Base-by-base conservation (phyloP, 2,888 invertebrate species). In the Mythimna lalbum region DNA sequence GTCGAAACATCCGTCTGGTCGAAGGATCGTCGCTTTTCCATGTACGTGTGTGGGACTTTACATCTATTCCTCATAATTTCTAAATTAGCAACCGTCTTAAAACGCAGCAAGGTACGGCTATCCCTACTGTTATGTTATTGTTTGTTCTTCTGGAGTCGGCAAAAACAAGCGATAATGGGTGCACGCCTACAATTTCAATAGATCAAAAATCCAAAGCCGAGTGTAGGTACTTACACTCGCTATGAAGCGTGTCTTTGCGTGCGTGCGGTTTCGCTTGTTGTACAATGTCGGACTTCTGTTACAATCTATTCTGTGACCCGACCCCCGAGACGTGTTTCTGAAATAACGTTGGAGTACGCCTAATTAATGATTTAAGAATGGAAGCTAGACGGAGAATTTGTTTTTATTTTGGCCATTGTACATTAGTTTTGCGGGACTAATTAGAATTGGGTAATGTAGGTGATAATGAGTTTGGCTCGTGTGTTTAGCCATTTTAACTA, bases 291-390 rank as follows among this genome's bases (percentile, higher is more conserved):
- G 17, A 19, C 57, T 66, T 73, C 57, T 73, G 57, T 47, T 27
- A 1, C 27, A 57, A 9, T 21, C 4, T 72, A 47, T 47, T 72
- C 10, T 21, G 27, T 73, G 50, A 47, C 5, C 14, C 12, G n/a
- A 47, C 65, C 36, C 10, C 23, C 36, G 23, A 63, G 50, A 69
- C 75, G 60, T 69, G 61, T 76, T 75, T 63, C 72, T 39, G 59
- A 80, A 81, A 81, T 81, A 81, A 69, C 65, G 61, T 60, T 59
- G 63, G 33, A 73, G 33, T 67, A 39, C 33, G 49, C 33, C 69
- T 79, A 76, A 81, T 83, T 76, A 81, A 83, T 73, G 67, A 83
- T 74, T 78, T 67, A 73, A 76, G 66, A 74, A 63, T 69, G 55
- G 63, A 69, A 49, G 63, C 33, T 53, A 62, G 27, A 60, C 10